Conservation (phyloP, 2,113 vertebrate species). For the Echinops telfairi region DNA sequence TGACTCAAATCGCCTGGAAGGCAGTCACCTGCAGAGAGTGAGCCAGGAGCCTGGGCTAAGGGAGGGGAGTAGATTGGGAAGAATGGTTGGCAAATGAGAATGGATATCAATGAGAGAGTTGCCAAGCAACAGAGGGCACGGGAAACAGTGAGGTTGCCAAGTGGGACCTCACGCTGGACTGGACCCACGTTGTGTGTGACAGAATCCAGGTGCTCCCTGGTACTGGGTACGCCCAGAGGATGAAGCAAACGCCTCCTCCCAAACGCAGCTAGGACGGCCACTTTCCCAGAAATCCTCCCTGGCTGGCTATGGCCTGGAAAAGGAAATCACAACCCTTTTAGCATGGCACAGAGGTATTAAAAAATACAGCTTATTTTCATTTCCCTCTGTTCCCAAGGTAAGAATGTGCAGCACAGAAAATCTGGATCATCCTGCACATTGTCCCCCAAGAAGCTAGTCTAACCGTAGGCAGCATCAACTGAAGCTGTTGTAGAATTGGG, state of each 20-base stretch:
- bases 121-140: not conserved
- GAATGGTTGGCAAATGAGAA: not conserved
- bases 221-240: not conserved
- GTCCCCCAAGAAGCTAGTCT: not conserved
- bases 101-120: not conserved
- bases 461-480: not conserved
- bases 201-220: not conserved
- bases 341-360: not conserved
- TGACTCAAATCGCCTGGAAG: not conserved
- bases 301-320: not conserved
- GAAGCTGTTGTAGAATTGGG: not conserved
- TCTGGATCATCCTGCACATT: not conserved
- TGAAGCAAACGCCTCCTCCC: not conserved
- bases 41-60: not conserved
- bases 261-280: not conserved
- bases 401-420: slow-evolving; percentile 12
- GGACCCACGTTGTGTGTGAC: not conserved
- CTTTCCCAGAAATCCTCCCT: not conserved
- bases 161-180: not conserved
- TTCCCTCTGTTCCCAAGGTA: slow-evolving; percentile 20
- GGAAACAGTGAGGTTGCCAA: not conserved
- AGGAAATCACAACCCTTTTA: not conserved
- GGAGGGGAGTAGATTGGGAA: not conserved
- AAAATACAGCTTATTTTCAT: slow-evolving; percentile 46
- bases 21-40: not conserved